These are phyloP conservation scores for Lithobates pipiens DNA, from an alignment of 2,797 vertebrate genomes.

Conservation along the genomic window DNA sequence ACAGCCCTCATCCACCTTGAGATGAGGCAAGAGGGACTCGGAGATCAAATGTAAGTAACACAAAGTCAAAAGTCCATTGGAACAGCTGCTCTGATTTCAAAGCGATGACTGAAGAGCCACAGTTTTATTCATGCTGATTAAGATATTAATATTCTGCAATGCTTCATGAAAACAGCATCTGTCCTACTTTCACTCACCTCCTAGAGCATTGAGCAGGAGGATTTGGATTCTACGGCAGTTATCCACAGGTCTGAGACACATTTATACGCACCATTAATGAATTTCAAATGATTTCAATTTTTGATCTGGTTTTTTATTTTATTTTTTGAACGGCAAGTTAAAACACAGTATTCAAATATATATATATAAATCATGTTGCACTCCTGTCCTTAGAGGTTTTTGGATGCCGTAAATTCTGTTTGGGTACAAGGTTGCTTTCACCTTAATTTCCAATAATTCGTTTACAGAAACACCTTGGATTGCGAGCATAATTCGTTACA, in stretches of 20 bases:
- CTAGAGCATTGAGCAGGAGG: conserved; percentile 40
- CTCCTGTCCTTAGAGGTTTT: too few relatives aligned
- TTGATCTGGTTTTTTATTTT: conserved; percentile 26
- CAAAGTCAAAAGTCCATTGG: conserved; percentile 31
- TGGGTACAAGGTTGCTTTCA: too few relatives aligned
- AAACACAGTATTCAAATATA: not conserved
- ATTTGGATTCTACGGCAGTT: conserved; percentile 35
- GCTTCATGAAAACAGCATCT: conserved; percentile 58
- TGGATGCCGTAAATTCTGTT: too few relatives aligned
- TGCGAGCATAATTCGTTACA: too few relatives aligned
- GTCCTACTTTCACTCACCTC: conserved; percentile 48
- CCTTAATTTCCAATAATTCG: too few relatives aligned
- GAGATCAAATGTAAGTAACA: conserved; percentile 27
- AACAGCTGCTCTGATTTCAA: conserved; percentile 42
- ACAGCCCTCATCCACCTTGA: not conserved
- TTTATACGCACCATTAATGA: conserved; percentile 11
- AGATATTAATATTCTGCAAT: conserved; percentile 57
- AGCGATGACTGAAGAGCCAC: conserved; percentile 23
- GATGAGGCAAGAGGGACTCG: conserved; percentile 33
- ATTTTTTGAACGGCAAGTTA: not conserved
- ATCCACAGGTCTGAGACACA: conserved; percentile 44
- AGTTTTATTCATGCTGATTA: conserved; percentile 57
- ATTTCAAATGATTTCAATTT: conserved; percentile 25
- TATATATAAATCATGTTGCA: too few relatives aligned
- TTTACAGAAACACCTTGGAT: too few relatives aligned